These are phyloP conservation scores for Butastur rufipennis DNA, from an alignment of 2,113 vertebrate genomes.

Conservation along the genomic window DNA sequence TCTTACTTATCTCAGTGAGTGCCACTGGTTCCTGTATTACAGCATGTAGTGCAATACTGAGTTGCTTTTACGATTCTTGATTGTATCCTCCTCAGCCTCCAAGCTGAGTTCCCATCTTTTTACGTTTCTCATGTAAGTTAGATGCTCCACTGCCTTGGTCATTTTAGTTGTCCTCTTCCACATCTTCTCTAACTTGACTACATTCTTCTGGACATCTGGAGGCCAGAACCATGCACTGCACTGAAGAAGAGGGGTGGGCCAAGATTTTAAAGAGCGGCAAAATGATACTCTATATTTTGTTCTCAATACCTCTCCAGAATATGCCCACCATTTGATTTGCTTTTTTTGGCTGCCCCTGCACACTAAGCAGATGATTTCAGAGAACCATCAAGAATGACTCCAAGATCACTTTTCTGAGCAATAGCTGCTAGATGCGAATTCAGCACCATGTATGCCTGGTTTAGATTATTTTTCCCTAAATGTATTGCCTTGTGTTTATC, in stretches of 20 bases:
- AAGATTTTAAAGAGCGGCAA: background rate
- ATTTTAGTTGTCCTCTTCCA: background rate
- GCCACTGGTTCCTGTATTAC: background rate
- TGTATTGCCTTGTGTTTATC: background rate
- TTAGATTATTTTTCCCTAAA: background rate
- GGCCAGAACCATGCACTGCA: background rate
- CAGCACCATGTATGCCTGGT: background rate
- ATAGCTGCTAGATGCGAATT: background rate
- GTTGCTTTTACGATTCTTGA: background rate
- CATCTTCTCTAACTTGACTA: background rate
- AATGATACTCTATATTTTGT: background rate
- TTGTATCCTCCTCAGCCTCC: background rate
- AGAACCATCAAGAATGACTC: background rate
- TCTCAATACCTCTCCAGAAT: background rate
- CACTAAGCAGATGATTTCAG: background rate
- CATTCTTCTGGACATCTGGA: background rate
- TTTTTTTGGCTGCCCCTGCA: background rate
- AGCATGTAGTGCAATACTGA: background rate
- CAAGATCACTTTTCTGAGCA: background rate
- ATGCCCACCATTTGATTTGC: background rate
- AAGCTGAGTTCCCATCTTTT: background rate
- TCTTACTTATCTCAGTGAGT: background rate
- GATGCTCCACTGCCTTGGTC: background rate
- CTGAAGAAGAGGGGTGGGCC: background rate
- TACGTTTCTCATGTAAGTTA: background rate